Base-by-base conservation (phyloP, 2,797 vertebrate species). In the Cyclura pinguis region DNA sequence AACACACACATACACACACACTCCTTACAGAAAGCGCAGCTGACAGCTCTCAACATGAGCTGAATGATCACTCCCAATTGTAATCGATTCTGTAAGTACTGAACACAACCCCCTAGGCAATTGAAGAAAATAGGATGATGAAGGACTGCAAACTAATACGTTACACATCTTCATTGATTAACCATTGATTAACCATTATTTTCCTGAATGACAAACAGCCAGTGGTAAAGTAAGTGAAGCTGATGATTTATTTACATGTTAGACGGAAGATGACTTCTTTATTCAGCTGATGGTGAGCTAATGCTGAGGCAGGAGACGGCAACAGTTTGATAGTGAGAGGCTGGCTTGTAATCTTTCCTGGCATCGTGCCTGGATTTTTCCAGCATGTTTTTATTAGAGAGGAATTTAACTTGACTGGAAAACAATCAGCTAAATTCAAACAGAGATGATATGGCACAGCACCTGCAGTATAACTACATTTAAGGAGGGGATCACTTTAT, bases 1-100 rank as follows among this genome's bases (percentile, higher is more conserved):
- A 94, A 57, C 12, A 13, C 42, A 78, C 5, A 32, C 2, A 78
- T 10, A 78, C 38, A 50, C 22, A 57, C 27, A 35, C 35, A 50
- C 12, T 94, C 93, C 80, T 95, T 91, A 82, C 96, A 95, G 97
- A 97, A 97, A 96, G 95, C 96, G 86, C 97, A 96, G 97, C 95
- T 97, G 97, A 97, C 97, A 97, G 97, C 97, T 96, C 97, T 97
- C 97, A 97, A 97, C 96, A 95, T 95, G 93, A 96, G 97, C 97
- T 98, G 98, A 98, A 97, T 98, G 98, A 98, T 98, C 97, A 97
- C 96, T 97, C 97, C 96, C 97, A 97, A 98, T 97, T 97, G 97
- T 98, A 97, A 98, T 98, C 97, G 96, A 98, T 98, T 98, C 96
- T 97, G 97, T 97, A 97, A 96, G 96, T 97, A 97, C 97, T 97